Conservation (phyloP, 2,888 invertebrate species). For the Lathronympha strigana region DNA sequence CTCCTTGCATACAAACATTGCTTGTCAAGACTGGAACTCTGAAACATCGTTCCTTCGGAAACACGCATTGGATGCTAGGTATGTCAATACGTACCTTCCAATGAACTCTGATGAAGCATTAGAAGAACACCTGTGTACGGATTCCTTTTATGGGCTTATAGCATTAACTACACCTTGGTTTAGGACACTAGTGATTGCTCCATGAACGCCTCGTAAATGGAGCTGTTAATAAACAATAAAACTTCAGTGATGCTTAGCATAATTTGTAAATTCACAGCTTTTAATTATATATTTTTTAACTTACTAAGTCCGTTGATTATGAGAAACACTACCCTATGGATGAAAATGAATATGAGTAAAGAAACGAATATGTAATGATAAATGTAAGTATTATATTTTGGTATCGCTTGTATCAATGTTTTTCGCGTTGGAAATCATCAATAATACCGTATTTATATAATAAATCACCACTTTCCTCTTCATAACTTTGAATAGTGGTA, state of each 20-base stretch:
- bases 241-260: conserved; percentile 40
- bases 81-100: neutral
- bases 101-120: neutral
- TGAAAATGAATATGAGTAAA: no score
- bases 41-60: neutral
- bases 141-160: conserved; percentile 78
- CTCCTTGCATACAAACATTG: conserved; percentile 48
- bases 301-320: no score
- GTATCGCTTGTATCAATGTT: conserved; percentile 1
- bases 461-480: conserved; percentile 32
- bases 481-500: conserved; percentile 18
- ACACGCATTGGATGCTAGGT: conserved; percentile 6
- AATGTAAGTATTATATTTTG: neutral
- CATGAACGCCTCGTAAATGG: conserved; percentile 71
- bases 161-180: conserved; percentile 71
- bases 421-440: conserved; percentile 4
- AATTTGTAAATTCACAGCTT: conserved; percentile 48
- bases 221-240: conserved; percentile 41
- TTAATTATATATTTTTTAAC: neutral
- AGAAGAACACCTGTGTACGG: conserved; percentile 67
- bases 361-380: no score
- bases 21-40: conserved; percentile 29
- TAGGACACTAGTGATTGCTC: conserved; percentile 74
- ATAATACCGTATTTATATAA: conserved; percentile 30
- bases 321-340: no score